Evolutionary conservation across 2,888 invertebrate species (phyloP), one percentile per base, ranked within the genome.

Genomic region (Drosophila greeni): DNA sequence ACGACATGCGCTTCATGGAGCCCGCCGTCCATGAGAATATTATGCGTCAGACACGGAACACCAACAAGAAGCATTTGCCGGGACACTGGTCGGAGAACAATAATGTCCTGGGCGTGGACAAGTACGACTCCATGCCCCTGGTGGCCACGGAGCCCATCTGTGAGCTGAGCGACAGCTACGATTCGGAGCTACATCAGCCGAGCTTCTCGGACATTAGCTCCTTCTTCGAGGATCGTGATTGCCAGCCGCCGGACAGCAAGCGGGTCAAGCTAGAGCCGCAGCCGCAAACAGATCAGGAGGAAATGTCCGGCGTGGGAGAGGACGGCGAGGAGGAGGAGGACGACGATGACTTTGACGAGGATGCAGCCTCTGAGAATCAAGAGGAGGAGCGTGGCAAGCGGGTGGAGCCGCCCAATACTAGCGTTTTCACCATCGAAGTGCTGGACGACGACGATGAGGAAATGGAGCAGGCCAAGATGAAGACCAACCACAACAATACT

Each of bases 1-100:
- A 85, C 47, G 85, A 85, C 16, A 85, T 85, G 85, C 74, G 86
- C 1, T 85, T 85, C 48, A 85, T 85, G 85, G 85, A 85, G 69
- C 71, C 81, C 14, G 76, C 86, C 3, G 86, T 85, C 2, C 83
- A 85, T 26, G 85, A 86, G 66, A 85, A 85, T 55, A 85, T 85
- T 1, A 66, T 86, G 69, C 68, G 83, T 6, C 85, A 86, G 62
- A 73, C 84, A 23, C 76, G 84, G 3, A 69, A 65, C 24, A 51
- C 48, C 40, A 70, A 39, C 59, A 84, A 78, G 43, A 84, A 83
- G 42, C 59, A 66, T 37, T 55, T 69, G 20, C 66, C 65, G 3
- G 60, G 62, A 8, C 75, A 69, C 29, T 82, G 76, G 85, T 60
- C 68, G 9, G 80, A 80, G 23, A 85, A 82, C 14, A 83, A 81